Percentiles rank a stretch among this genome's conserved stretches.
These are phyloP conservation scores for Carassius carassius DNA, from an alignment of 2,113 vertebrate species.

Conservation along the genomic window DNA sequence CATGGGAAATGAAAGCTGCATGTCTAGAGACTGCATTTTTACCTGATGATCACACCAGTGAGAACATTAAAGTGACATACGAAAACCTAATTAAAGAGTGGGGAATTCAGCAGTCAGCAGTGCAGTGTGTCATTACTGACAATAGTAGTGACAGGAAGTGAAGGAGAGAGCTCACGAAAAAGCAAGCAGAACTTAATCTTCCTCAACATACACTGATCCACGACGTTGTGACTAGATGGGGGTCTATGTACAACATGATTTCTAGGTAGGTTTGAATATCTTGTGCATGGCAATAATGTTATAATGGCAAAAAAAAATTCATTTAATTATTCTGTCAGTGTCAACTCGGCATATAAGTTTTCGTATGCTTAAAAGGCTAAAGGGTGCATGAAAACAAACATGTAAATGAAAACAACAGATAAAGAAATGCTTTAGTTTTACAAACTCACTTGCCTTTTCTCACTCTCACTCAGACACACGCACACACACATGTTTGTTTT, in stretches of 20 bases:
- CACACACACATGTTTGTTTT: too few relatives aligned
- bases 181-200: not conserved
- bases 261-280: not conserved
- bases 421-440: too few relatives aligned
- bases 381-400: too few relatives aligned
- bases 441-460: too few relatives aligned
- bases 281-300: not conserved
- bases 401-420: too few relatives aligned
- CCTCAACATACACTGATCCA: not conserved
- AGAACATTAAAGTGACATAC: not conserved
- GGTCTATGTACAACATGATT: not conserved
- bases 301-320: too few relatives aligned
- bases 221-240: not conserved
- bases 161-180: not conserved
- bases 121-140: constrained; percentile 12
- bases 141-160: too few relatives aligned
- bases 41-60: constrained; percentile 1
- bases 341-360: not conserved
- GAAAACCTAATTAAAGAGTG: not conserved
- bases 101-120: not conserved
- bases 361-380: not conserved
- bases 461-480: too few relatives aligned
- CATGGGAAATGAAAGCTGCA: too few relatives aligned
- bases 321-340: not conserved
- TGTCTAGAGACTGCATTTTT: too few relatives aligned